A percentile compares a stretch with the other conserved stretches of the same genome.
Evolutionary conservation across 2,113 vertebrate species (phyloP).

Genomic region (Thamnaconus septentrionalis): DNA sequence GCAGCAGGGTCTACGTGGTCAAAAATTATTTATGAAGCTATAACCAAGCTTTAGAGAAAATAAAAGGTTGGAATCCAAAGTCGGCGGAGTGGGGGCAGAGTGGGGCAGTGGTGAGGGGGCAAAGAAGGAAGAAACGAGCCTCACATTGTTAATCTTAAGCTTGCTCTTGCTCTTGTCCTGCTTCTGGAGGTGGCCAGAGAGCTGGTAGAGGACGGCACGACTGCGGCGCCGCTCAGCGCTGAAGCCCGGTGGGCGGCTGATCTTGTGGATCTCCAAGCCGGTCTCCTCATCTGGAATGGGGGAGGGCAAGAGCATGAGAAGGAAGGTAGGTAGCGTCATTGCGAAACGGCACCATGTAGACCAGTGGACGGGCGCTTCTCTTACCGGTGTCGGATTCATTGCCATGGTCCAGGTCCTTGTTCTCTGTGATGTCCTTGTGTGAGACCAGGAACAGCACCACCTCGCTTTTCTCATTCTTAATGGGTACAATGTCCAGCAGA

Average conservation of each 20-base stretch:
- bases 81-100: no score
- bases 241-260: slow-evolving; percentile 74
- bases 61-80: no score
- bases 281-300: slow-evolving; percentile 70
- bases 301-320: neutral
- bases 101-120: neutral
- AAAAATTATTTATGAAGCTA: no score
- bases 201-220: slow-evolving; percentile 81
- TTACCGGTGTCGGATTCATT: slow-evolving; percentile 81
- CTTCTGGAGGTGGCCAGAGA: slow-evolving; percentile 84
- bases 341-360: neutral
- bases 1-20: no score
- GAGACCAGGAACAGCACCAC: slow-evolving; percentile 91
- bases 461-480: slow-evolving; percentile 92
- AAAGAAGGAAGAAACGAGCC: slow-evolving; percentile 7
- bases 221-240: slow-evolving; percentile 78
- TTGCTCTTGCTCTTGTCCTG: slow-evolving; percentile 82
- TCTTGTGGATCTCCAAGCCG: slow-evolving; percentile 69
- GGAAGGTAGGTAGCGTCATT: neutral
- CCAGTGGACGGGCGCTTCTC: slow-evolving; percentile 14
- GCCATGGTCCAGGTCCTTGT: slow-evolving; percentile 78
- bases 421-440: slow-evolving; percentile 89
- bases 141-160: slow-evolving; percentile 83
- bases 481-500: slow-evolving; percentile 89
- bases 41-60: no score